A percentile compares a stretch with the other conserved stretches of the same genome.
phyloP scores from a whole-genome alignment of 2,888 invertebrate species.

The Pyrrhosoma nymphula region DNA sequence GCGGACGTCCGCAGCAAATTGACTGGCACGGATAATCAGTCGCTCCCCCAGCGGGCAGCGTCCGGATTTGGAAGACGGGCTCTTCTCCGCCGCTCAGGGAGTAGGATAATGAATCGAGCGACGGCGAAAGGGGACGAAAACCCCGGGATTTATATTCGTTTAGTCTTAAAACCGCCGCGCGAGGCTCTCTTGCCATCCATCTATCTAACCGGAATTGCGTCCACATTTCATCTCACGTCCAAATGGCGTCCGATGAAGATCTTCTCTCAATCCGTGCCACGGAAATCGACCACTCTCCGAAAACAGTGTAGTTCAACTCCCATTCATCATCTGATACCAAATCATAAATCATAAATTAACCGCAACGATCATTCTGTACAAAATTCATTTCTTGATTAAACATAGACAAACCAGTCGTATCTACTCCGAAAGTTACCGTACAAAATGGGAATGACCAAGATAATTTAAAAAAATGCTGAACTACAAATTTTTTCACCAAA shows the following conservation, averaged over 20 bases:
- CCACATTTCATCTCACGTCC: not conserved
- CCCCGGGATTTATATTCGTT: not conserved
- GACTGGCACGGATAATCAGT: not conserved
- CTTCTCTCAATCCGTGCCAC: not conserved
- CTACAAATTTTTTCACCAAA: too few species aligned
- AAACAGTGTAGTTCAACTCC: not conserved
- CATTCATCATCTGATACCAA: too few species aligned
- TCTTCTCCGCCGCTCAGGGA: not conserved
- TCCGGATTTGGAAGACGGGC: constrained; percentile 18
- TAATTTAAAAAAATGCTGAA: too few species aligned
- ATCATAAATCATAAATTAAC: too few species aligned
- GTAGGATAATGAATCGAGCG: not conserved
- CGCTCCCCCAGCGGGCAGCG: not conserved
- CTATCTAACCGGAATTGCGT: not conserved
- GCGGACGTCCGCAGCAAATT: constrained; percentile 20
- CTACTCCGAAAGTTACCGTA: too few species aligned
- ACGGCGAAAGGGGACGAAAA: not conserved
- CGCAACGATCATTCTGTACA: too few species aligned
- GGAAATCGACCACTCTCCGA: not conserved
- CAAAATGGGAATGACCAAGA: too few species aligned
- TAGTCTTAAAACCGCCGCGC: not conserved
- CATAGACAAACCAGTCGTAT: too few species aligned
- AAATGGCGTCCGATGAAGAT: not conserved
- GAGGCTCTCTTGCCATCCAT: not conserved
- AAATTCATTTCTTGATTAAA: too few species aligned